phyloP scores from a whole-genome alignment of 2,888 invertebrate genomes.

The Micropterix aruncella region DNA sequence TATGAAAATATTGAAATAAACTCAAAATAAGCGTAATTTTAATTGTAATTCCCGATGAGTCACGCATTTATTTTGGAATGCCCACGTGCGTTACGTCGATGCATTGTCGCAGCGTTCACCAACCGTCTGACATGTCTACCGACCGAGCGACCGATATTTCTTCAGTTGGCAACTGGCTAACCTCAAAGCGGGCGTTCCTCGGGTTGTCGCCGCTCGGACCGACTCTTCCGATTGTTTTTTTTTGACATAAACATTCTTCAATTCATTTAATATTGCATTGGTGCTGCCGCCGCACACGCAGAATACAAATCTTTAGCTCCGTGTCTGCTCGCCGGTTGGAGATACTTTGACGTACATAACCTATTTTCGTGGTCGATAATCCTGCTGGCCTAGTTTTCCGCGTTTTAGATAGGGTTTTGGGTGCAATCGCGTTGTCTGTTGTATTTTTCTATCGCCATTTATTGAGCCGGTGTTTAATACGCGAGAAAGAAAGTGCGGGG shows the following conservation, averaged over 20 bases:
- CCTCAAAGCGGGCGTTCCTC: background rate
- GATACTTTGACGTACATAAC: background rate
- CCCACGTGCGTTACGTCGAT: too few relatives aligned
- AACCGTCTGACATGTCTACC: background rate
- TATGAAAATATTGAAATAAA: too few relatives aligned
- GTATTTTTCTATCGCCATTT: too few relatives aligned
- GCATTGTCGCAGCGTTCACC: background rate
- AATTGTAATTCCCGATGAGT: too few relatives aligned
- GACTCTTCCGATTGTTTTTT: background rate
- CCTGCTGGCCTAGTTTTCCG: too few relatives aligned
- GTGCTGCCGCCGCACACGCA: background rate
- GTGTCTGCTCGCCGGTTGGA: background rate
- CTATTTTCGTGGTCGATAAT: background rate
- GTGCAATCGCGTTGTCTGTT: background rate
- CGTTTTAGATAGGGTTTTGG: too few relatives aligned
- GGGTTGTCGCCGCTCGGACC: background rate
- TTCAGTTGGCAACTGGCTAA: background rate
- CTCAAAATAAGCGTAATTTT: too few relatives aligned
- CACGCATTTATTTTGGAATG: too few relatives aligned
- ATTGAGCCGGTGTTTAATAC: too few relatives aligned
- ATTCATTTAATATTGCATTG: background rate
- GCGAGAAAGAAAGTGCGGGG: background rate
- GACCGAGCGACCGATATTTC: background rate
- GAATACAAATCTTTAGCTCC: background rate
- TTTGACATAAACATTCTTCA: background rate